Evolutionary conservation across 2,888 invertebrate species (phyloP), one percentile per base, ranked within the genome.

Genomic region (Bursaphelenchus okinawaensis): DNA sequence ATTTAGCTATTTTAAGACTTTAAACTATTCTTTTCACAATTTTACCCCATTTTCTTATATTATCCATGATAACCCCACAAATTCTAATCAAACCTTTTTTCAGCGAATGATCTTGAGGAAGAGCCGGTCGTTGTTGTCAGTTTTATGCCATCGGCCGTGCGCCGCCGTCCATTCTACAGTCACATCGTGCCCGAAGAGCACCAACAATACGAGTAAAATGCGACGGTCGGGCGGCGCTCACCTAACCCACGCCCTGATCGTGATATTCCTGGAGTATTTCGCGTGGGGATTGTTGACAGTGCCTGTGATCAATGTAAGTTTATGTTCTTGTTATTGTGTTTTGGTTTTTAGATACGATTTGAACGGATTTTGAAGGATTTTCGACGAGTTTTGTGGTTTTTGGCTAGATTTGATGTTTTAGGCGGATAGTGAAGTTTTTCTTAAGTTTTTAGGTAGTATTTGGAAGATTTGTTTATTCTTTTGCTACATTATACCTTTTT

Each of bases 261-360:
- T 98, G 83, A 98, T 99, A 86, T 98, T 99, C 87, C 87, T 98
- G 85, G 98, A 99, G 87, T 99, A 96, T 87, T 99, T 98, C 87
- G 93, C 96, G 75, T 98, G 98, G 96, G 98, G 98, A 62, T 88
- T 98, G 75, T 88, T 98, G 73, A 98, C 96, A 72, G 92, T 94
- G 88, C 96, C 98, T 67, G 91, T 96, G 83, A 98, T 98, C 86
- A 87, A 88, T 75, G 90, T 90, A 84, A 86, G 87, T 84, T 62
- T 57, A 7, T 8, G 9, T 24, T 24, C 8, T 24, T 16, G 6
- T 23, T 52, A 16, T 28, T 16, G 9, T 68, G n/a, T 7, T 4
- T 56, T 56, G 56, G 8, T 27, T 40, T 12, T 40, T 40, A 12
- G 6, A 40, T 40, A 16, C 7, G 29, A 9, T 24, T 7, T 61